Evolutionary conservation across 2,113 vertebrate genomes (phyloP), one percentile per base, ranked within the genome.

Genomic region (Sterrhoptilus dennistouni): DNA sequence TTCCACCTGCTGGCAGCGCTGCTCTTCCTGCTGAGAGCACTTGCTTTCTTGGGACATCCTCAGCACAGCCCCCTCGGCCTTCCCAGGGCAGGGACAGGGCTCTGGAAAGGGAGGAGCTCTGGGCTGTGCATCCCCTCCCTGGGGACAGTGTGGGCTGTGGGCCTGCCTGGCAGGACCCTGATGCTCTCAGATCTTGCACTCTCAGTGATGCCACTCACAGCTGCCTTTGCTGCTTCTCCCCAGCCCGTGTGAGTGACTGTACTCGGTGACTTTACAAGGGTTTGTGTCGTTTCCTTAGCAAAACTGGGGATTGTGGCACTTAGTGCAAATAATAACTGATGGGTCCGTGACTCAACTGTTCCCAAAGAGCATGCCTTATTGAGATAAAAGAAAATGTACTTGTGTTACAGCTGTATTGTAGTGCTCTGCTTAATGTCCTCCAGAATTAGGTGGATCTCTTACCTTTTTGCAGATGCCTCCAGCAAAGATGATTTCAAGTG

Each of bases 131-230:
- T 59, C 14, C n/a, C 24, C 10, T 29, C 18, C 25, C 38, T 7
- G 6, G 15, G 45, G 38, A 22, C 38, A 53, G 20, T 0, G 0
- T 5, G 19, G 12, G 8, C 0, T 24, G 19, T 17, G 11, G 28
- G 8, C 12, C 13, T 3, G 7, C 14, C 16, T 6, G 12, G 21
- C 16, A 21, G 17, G 5, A 3, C 8, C 25, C 35, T 9, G 2
- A 23, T 6, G 13, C 45, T 38, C 35, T 42, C n/a, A 1, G 16
- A 3, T 12, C 24, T 14, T 35, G 3, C 17, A 4, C 0, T 0
- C 45, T 13, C 18, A 16, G 40, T 0, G 0, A 0, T 45, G 16
- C 29, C 44, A 5, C n/a, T 2, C 12, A 7, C 5, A 2, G 33
- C 12, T 24, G 17, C 0, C 0, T 65, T 45, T 20, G 54, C 78